A percentile compares a stretch with the other conserved stretches of the same genome.
phyloP scores from a whole-genome alignment of 2,113 vertebrate genomes.

The Balaeniceps rex region DNA sequence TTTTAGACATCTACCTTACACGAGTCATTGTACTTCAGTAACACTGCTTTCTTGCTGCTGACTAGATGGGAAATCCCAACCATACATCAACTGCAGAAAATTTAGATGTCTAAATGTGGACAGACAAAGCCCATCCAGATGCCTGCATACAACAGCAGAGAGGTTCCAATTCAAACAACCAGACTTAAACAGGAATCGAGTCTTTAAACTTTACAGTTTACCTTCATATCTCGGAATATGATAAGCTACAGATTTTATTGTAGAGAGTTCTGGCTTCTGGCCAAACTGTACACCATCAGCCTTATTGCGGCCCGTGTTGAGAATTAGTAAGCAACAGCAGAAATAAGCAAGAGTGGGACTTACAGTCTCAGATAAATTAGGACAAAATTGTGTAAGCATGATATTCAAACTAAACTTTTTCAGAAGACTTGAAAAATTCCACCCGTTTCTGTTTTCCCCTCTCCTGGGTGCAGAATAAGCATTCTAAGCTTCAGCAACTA shows the following conservation, averaged over 20 bases:
- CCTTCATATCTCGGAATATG: neutral
- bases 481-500: neutral
- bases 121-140: neutral
- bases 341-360: neutral
- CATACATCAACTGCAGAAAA: neutral
- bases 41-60: neutral
- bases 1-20: neutral
- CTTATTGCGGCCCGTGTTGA: neutral
- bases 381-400: neutral
- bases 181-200: neutral
- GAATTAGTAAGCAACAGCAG: neutral
- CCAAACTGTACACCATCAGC: neutral
- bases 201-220: neutral
- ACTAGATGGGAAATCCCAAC: neutral
- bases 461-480: neutral
- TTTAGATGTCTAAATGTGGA: neutral
- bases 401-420: neutral
- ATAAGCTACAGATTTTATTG: neutral
- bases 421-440: neutral
- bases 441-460: neutral
- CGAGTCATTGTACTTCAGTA: neutral
- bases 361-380: neutral
- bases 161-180: neutral
- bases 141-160: neutral
- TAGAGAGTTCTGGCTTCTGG: neutral